Conservation (phyloP, 2,888 invertebrate genomes). For the Junonia oenone region DNA sequence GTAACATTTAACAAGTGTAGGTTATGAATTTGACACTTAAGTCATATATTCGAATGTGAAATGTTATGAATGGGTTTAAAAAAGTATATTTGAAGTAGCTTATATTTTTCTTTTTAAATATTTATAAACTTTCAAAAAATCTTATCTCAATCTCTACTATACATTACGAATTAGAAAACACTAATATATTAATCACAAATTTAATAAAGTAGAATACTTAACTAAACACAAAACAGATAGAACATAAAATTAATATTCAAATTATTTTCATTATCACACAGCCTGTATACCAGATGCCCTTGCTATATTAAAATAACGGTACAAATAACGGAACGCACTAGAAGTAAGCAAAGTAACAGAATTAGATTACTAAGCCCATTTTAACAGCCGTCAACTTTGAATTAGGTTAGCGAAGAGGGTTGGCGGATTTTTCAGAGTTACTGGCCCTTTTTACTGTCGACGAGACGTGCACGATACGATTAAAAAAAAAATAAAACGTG, state of each 20-base stretch:
- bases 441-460: constrained; percentile 11
- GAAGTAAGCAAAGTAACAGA: constrained; percentile 24
- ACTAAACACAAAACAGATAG: neutral
- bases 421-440: constrained; percentile 25
- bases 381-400: constrained; percentile 31
- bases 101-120: no score
- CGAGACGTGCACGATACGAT: constrained; percentile 13
- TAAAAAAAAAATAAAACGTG: no score
- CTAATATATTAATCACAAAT: no score
- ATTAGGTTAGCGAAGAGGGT: constrained; percentile 29
- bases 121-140: no score
- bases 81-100: no score
- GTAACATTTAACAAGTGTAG: no score
- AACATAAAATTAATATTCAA: neutral
- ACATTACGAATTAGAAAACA: no score
- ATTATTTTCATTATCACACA: neutral
- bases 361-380: constrained; percentile 30
- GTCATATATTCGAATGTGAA: no score
- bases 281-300: neutral
- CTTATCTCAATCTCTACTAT: no score
- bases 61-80: no score
- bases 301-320: constrained; percentile 7
- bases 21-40: no score
- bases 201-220: no score
- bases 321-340: constrained; percentile 22